phyloP scores from a whole-genome alignment of 2,113 vertebrate genomes.

The Corydoras sp. region DNA sequence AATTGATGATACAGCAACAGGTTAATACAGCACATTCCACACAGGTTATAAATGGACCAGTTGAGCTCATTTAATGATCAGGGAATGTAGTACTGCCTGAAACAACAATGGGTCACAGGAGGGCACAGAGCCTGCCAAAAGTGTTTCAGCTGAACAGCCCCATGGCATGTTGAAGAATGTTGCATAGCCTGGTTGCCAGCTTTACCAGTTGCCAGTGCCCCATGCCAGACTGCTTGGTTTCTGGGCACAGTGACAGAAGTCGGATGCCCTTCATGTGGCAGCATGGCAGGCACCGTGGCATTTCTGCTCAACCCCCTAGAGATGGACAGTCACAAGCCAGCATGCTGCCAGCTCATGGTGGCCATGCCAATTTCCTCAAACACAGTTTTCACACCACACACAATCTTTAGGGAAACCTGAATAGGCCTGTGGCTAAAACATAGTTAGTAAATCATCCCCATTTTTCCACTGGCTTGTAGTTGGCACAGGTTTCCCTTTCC shows the following conservation, averaged over 20 bases:
- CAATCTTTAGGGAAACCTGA: not conserved
- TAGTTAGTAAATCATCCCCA: no score
- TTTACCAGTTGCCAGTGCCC: slow-evolving; percentile 53
- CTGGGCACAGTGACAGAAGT: slow-evolving; percentile 53
- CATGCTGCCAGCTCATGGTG: slow-evolving; percentile 49
- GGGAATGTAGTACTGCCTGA: slow-evolving; percentile 56
- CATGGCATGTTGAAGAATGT: slow-evolving; percentile 68
- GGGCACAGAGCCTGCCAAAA: slow-evolving; percentile 53
- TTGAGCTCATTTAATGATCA: slow-evolving; percentile 63
- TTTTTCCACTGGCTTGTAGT: no score
- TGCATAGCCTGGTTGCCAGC: slow-evolving; percentile 57
- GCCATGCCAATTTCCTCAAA: slow-evolving; percentile 35
- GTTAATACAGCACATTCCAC: slow-evolving; percentile 10
- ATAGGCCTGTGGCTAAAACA: no score
- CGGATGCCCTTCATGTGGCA: slow-evolving; percentile 59
- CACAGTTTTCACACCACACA: not conserved
- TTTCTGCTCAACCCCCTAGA: slow-evolving; percentile 56
- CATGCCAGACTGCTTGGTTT: slow-evolving; percentile 54
- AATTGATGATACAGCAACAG: slow-evolving; percentile 14
- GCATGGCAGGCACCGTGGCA: slow-evolving; percentile 49
- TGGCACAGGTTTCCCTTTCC: no score
- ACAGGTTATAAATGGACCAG: slow-evolving; percentile 19
- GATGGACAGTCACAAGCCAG: slow-evolving; percentile 42
- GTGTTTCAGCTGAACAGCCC: slow-evolving; percentile 55
- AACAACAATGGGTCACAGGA: slow-evolving; percentile 44